Base-by-base conservation (phyloP, 1,140 invertebrate genomes). In the Periplaneta americana region DNA sequence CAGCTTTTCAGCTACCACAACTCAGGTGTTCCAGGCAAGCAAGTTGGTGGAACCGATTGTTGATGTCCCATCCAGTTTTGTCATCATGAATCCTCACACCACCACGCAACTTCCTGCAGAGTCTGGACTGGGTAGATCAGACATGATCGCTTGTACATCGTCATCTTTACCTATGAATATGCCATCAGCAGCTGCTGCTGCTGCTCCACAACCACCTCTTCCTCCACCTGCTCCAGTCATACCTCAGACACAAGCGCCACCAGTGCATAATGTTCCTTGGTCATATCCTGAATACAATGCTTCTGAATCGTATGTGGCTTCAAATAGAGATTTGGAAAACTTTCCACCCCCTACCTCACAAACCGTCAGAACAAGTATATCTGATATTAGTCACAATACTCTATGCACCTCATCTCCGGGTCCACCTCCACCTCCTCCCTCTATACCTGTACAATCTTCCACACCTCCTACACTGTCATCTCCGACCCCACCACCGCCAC, bases 41-140 rank as follows among this genome's bases (percentile, higher is more conserved):
- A 96, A 95, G 87, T 92, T 95, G 87, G 93, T 95, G 86, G 94
- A 95, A 85, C 94, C 94, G 0, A 92, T 95, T 81, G 91, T 95
- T 2, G 94, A 95, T 86, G 91, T 94, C 34, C 91, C 92, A 48
- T 90, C 92, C 31, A 91, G 88, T 3, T 82, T 86, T 18, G 85
- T 82, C 34, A 83, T 87, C 17, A 34, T 81, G 22, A 81, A 75
- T 76, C 75, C 80, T 36, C 80, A 81, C 5, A 28, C 37, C 8
- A 34, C 28, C 2, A 28, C 48, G 28, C 48, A 66, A 28, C 48
- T 66, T 28, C 28, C 32, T 35, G 4, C 79, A 34, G 79, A 48
- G n/a, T 36, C 36, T 78, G 34, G 76, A 34, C 5, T 78, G 35
- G 34, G 18, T 15, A 78, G 36, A 28, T 22, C 76, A 36, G 76